phyloP scores from a whole-genome alignment of 2,113 vertebrate genomes.

The Burhinus bistriatus region DNA sequence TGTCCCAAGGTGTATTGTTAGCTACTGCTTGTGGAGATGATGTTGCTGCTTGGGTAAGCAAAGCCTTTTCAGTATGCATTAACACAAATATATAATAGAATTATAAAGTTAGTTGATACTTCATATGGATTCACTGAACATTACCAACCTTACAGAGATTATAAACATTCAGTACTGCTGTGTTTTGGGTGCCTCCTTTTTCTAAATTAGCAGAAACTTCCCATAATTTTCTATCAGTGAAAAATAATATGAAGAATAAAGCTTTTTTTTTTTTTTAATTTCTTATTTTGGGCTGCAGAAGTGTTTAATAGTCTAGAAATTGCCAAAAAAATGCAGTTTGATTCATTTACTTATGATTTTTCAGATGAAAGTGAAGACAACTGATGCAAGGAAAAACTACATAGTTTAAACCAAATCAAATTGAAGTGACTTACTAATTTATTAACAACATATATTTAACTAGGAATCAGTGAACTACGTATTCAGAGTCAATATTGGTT shows the following conservation, averaged over 20 bases:
- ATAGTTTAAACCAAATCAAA: neutral
- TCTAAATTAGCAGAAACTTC: neutral
- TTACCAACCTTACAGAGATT: neutral
- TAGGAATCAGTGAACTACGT: neutral
- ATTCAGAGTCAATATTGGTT: neutral
- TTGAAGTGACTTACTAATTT: neutral
- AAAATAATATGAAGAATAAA: neutral
- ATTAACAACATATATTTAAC: neutral
- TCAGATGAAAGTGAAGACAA: neutral
- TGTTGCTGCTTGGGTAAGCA: conserved; percentile 2
- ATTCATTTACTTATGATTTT: neutral
- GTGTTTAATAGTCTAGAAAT: neutral
- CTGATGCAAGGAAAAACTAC: neutral
- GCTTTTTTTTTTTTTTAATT: fast-evolving
- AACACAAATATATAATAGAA: neutral
- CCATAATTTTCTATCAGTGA: neutral
- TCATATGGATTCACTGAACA: neutral
- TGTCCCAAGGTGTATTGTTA: neutral
- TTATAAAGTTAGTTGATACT: neutral
- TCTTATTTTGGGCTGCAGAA: neutral
- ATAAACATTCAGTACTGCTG: neutral
- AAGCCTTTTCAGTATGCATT: conserved; percentile 24
- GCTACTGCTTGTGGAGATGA: neutral
- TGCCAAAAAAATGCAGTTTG: neutral
- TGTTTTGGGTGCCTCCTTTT: neutral